These are phyloP conservation scores for Nasonia vitripennis DNA, from an alignment of 1,140 invertebrate species.

Conservation along the genomic window DNA sequence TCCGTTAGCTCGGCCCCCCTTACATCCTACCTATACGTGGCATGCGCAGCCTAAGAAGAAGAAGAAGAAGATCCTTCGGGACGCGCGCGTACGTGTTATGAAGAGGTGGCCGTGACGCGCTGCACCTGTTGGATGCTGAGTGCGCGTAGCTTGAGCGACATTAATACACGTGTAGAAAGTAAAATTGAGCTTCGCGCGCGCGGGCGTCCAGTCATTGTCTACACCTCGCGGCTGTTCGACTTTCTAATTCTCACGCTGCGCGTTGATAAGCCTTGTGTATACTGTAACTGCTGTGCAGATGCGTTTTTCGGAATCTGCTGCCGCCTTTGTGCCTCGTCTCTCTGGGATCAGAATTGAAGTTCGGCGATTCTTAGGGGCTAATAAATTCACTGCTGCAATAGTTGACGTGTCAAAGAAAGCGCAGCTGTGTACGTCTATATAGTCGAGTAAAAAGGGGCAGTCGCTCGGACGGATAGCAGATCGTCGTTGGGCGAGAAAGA, in stretches of 20 bases:
- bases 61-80: conserved; percentile 11
- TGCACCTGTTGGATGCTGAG: background rate
- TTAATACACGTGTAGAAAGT: conserved; percentile 13
- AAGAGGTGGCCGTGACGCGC: background rate
- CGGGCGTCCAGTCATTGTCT: background rate
- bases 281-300: too few relatives aligned
- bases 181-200: background rate
- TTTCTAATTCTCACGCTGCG: conserved; percentile 48
- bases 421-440: too few relatives aligned
- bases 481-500: background rate
- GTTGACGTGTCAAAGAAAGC: too few relatives aligned
- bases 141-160: background rate
- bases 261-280: background rate
- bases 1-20: conserved; percentile 38
- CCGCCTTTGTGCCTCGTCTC: too few relatives aligned
- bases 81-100: background rate
- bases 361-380: too few relatives aligned
- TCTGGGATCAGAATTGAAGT: too few relatives aligned
- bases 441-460: background rate
- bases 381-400: too few relatives aligned
- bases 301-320: too few relatives aligned
- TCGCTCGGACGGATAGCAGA: background rate
- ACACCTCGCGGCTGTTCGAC: background rate
- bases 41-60: background rate
- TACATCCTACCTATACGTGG: background rate